Evolutionary conservation across 2,113 vertebrate species (phyloP), one percentile per base, ranked within the genome.

Genomic region (Pandion haliaetus): DNA sequence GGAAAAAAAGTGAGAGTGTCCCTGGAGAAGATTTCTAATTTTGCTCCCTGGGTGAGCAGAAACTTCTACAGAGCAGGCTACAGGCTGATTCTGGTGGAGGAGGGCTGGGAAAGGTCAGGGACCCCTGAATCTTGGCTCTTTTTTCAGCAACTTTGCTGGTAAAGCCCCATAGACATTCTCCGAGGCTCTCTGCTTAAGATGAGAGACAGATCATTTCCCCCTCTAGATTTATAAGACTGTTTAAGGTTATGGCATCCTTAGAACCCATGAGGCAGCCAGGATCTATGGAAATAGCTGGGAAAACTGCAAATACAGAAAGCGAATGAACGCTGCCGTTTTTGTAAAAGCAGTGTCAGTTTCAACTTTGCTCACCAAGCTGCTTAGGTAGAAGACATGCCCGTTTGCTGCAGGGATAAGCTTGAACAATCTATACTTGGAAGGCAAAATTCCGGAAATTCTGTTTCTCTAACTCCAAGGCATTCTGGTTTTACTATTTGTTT

Each of bases 71-170:
- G 78, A 83, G 74, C 82, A 45, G 93, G 24, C 84, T 87, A 42
- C 50, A 45, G 52, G 86, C 66, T 70, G 77, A 2, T 29, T 5
- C 1, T 66, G 45, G 58, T 61, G 78, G 92, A 93, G 74, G 85
- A 96, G 74, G 89, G 95, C 95, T 97, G 97, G 94, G 96, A 96
- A 96, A 95, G 92, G 92, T 92, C 93, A 95, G 63, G 65, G 82
- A 88, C 89, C 90, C 78, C 71, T 50, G 34, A 34, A 70, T 92
- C 79, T 5, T 83, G 90, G 63, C 76, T 90, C 62, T 73, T 92
- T 77, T 88, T 73, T 15, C 89, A 86, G 83, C 67, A 83, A 4
- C 62, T 91, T 55, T 36, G 34, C 63, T 91, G 59, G 86, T 92
- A 15, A 88, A 96, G n/a, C 42, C 65, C 72, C 18, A 0, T 20